These are phyloP conservation scores for Gymnarchus niloticus DNA, from an alignment of 2,113 vertebrate genomes.

Conservation along the genomic window DNA sequence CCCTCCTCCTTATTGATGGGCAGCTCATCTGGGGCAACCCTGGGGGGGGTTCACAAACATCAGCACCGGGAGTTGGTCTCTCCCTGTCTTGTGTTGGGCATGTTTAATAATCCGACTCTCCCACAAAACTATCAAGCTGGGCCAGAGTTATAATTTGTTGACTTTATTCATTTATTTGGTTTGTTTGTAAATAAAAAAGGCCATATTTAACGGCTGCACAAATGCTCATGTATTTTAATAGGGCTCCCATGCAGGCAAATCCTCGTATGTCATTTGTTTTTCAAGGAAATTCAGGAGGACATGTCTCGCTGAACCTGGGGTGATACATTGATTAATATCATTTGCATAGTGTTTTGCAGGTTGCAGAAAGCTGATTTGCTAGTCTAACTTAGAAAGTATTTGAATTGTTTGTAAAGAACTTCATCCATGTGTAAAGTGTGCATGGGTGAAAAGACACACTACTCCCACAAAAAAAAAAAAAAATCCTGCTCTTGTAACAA, in stretches of 20 bases:
- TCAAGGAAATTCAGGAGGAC: constrained; percentile 18
- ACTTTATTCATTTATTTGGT: constrained; percentile 15
- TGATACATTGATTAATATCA: constrained; percentile 24
- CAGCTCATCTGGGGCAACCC: not conserved
- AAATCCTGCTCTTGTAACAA: not conserved
- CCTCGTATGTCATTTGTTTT: constrained; percentile 47
- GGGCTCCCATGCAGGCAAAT: constrained; percentile 22
- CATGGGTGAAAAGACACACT: not conserved
- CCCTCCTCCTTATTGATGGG: not conserved
- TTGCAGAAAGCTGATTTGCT: constrained; percentile 39
- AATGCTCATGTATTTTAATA: constrained; percentile 17
- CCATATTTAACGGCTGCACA: constrained; percentile 17
- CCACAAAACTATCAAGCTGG: not conserved
- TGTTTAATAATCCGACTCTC: not conserved
- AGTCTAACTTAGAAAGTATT: constrained; percentile 24
- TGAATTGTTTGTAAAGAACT: constrained; percentile 21
- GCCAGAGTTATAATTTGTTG: constrained; percentile 26
- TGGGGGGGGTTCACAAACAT: too few species aligned
- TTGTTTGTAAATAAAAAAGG: constrained; percentile 21
- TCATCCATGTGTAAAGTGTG: not conserved
- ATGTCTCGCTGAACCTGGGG: constrained; percentile 16
- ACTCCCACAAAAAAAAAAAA: not conserved
- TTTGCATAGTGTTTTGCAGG: constrained; percentile 35
- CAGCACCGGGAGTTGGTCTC: not conserved
- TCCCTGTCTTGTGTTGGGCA: too few species aligned